Percentiles rank a stretch among this genome's conserved stretches.
phyloP scores from a whole-genome alignment of 2,888 invertebrate species.

The Leptothorax acervorum region DNA sequence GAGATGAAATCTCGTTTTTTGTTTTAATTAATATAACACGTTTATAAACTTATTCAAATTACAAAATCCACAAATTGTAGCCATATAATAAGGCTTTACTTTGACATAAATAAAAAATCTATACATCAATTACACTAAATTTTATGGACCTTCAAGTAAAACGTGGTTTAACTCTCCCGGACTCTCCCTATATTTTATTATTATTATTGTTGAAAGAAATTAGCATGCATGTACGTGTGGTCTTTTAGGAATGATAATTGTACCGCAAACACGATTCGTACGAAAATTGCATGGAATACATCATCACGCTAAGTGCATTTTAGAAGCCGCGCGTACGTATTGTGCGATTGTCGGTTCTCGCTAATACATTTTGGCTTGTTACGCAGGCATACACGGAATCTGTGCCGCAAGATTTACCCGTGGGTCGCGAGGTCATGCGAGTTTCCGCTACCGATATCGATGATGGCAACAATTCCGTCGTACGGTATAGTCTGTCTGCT shows the following conservation, averaged over 20 bases:
- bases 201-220: background rate
- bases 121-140: too few relatives aligned
- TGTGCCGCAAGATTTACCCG: slow-evolving; percentile 92
- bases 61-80: too few relatives aligned
- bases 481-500: slow-evolving; percentile 88
- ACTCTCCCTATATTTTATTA: background rate
- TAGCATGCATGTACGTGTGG: slow-evolving; percentile 26
- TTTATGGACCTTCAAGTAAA: too few relatives aligned
- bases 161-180: too few relatives aligned
- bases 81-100: too few relatives aligned
- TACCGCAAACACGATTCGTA: slow-evolving; percentile 13
- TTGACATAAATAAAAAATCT: too few relatives aligned
- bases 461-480: slow-evolving; percentile 95
- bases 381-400: slow-evolving; percentile 89
- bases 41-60: too few relatives aligned
- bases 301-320: slow-evolving; percentile 28
- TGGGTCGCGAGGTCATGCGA: slow-evolving; percentile 92
- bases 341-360: background rate
- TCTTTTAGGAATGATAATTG: slow-evolving; percentile 32
- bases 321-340: background rate
- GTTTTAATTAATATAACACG: too few relatives aligned
- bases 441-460: slow-evolving; percentile 97
- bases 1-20: too few relatives aligned
- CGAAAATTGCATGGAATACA: slow-evolving; percentile 40
- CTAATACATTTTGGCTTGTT: slow-evolving; percentile 13